phyloP scores from a whole-genome alignment of 2,888 invertebrate genomes.

The Tortrix viridana region DNA sequence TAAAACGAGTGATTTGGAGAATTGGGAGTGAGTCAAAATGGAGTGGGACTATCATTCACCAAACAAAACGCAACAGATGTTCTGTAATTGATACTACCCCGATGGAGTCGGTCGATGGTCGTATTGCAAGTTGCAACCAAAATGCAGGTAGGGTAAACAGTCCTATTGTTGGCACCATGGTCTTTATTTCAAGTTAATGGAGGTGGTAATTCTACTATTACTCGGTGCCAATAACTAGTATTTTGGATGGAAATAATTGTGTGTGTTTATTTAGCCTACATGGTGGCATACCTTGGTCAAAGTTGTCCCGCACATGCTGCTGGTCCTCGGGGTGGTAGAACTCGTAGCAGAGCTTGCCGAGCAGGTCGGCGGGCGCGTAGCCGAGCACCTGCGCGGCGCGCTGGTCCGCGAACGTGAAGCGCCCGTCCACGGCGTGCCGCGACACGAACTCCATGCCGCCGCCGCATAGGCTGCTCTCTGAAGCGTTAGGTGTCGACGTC shows the following conservation, averaged over 20 bases:
- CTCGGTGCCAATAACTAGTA: too few species aligned
- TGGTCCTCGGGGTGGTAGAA: slow-evolving; percentile 99
- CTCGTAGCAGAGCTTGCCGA: slow-evolving; percentile 98
- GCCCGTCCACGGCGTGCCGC: slow-evolving; percentile 97
- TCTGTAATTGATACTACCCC: too few species aligned
- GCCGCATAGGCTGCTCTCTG: slow-evolving; percentile 92
- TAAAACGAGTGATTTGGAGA: too few species aligned
- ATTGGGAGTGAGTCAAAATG: too few species aligned
- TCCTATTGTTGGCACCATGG: too few species aligned
- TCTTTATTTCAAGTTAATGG: too few species aligned
- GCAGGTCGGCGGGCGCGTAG: slow-evolving; percentile 96
- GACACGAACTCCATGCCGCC: slow-evolving; percentile 98
- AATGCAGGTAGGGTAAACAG: too few species aligned
- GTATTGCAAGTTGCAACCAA: too few species aligned
- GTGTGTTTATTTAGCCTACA: neutral
- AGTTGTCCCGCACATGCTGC: slow-evolving; percentile 98
- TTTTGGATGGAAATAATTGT: neutral
- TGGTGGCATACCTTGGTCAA: slow-evolving; percentile 97
- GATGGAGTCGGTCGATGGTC: too few species aligned
- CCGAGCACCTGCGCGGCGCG: slow-evolving; percentile 96
- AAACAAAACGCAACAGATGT: too few species aligned
- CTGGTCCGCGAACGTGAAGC: slow-evolving; percentile 99
- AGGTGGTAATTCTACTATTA: too few species aligned
- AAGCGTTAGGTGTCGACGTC: slow-evolving; percentile 96
- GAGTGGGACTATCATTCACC: too few species aligned